phyloP scores from a whole-genome alignment of 1,140 invertebrate species.

The Calephelis virginiensis region DNA sequence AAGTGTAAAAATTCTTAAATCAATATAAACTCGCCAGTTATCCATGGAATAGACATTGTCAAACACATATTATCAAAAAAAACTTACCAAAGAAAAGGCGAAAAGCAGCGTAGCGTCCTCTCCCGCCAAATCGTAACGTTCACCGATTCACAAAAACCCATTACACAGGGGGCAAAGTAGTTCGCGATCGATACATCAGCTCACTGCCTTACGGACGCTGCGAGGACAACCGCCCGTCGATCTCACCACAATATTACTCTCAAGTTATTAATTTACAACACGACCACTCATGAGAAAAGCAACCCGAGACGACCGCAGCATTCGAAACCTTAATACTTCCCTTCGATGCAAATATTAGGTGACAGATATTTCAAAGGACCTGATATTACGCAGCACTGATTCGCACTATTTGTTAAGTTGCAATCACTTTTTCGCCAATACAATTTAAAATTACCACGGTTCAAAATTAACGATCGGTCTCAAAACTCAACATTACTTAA shows the following conservation, averaged over 20 bases:
- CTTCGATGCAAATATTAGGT: slow-evolving; percentile 76
- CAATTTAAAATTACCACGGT: too few relatives aligned
- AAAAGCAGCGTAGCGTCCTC: slow-evolving; percentile 46
- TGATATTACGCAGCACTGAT: slow-evolving; percentile 54
- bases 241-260: slow-evolving; percentile 68
- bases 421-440: slow-evolving; percentile 2
- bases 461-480: background rate
- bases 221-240: slow-evolving; percentile 45
- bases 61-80: slow-evolving; percentile 5
- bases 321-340: slow-evolving; percentile 77
- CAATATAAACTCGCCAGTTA: too few relatives aligned
- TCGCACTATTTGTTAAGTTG: slow-evolving; percentile 42
- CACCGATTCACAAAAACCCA: slow-evolving; percentile 57
- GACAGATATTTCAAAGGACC: slow-evolving; percentile 59
- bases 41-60: background rate
- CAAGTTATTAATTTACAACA: slow-evolving; percentile 76
- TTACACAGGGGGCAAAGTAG: slow-evolving; percentile 49
- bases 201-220: slow-evolving; percentile 55
- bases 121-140: slow-evolving; percentile 67
- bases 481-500: too few relatives aligned
- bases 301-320: slow-evolving; percentile 75
- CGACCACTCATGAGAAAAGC: slow-evolving; percentile 77
- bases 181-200: slow-evolving; percentile 64
- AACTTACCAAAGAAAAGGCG: slow-evolving; percentile 50
- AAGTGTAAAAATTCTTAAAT: too few relatives aligned